Evolutionary conservation across 2,888 invertebrate species (phyloP), one percentile per base, ranked within the genome.

Genomic region (Nomada ruficornis): DNA sequence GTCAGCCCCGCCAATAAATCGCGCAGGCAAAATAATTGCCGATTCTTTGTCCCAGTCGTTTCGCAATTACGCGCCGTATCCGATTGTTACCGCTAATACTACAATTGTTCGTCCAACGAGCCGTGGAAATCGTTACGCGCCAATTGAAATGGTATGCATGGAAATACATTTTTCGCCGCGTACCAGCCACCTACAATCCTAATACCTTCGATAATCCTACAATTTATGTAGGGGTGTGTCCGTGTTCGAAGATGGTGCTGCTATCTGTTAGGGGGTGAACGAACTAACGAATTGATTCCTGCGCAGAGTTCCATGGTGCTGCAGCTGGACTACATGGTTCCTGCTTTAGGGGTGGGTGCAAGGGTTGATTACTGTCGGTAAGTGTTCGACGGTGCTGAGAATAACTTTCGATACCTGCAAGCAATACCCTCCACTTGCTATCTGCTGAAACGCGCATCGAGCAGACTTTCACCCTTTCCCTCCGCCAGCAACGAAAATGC

Each of bases 21-120:
- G 44, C 59, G 10, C 42, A 0, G 54, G 26, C 63, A 23, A 77
- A 73, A 72, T 76, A 72, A 76, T 76, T 82, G 68, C 63, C 11
- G 42, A 69, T 68, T 76, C 76, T 80, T 82, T 44, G 60, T 18
- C 18, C 36, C 20, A 10, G 1, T 11, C 10, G 69, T 1, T n/a
- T n/a, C 59, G 15, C 23, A 36, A 70, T 67, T 65, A 54, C 13
- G 54, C 23, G 52, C 13, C 2, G 23, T 59, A n/a, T 18, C 13
- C 71, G 13, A 71, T 71, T 67, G 64, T 79, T 65, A 23, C n/a
- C 13, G 26, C 26, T 57, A 55, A 67, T 80, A 71, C 62, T 15
- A 13, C n/a, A 36, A 57, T 70, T 47, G 44, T 71, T 42, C 15
- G 26, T 13, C 18, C 52, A 50, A 69, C 68, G 63, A 69, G 54